Conservation (phyloP, 2,797 vertebrate species). For the Hydrophis major region DNA sequence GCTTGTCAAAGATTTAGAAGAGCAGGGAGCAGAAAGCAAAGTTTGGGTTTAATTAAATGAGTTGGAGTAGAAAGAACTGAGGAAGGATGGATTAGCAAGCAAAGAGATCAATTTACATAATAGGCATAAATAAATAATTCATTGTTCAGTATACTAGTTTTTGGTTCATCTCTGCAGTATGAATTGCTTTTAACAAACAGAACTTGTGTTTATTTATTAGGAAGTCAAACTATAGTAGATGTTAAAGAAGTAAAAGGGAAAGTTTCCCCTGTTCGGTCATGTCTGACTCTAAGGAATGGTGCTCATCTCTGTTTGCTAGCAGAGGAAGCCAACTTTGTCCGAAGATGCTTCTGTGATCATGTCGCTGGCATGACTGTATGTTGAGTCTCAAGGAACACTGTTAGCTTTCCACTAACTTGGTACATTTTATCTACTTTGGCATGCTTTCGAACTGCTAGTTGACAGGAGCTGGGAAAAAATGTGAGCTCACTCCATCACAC, state of each 20-base stretch:
- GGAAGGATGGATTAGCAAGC: neutral
- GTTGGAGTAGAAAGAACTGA: neutral
- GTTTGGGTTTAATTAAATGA: neutral
- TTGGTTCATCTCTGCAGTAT: neutral
- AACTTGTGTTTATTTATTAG: neutral
- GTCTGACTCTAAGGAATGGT: neutral
- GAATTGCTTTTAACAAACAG: neutral
- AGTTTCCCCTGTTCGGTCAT: neutral
- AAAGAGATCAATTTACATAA: neutral
- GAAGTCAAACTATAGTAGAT: neutral
- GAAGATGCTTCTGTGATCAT: neutral
- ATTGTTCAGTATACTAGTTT: neutral
- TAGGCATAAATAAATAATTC: neutral
- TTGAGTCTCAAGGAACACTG: neutral
- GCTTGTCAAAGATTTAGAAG: no score
- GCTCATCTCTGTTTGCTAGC: neutral
- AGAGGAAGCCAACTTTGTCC: neutral
- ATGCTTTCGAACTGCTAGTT: neutral
- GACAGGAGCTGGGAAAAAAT: neutral
- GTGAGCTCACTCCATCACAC: neutral
- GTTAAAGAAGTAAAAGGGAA: neutral
- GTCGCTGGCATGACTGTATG: neutral
- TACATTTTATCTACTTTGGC: neutral
- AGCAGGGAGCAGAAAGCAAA: neutral
- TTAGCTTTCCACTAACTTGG: neutral